phyloP scores from a whole-genome alignment of 2,113 vertebrate species.

The Melanotaenia duboulayi region DNA sequence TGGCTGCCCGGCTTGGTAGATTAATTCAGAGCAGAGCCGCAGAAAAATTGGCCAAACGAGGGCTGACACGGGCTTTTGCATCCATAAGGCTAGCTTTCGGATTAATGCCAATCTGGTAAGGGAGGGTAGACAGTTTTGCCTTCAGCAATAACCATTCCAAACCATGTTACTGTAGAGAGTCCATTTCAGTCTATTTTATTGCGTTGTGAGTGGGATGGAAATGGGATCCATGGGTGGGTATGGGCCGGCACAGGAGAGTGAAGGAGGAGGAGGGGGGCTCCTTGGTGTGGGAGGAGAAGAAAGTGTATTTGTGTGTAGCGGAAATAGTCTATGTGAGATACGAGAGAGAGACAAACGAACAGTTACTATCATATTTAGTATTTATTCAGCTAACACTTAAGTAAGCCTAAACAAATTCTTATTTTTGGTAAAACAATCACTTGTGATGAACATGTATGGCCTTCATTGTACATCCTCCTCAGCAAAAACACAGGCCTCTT shows the following conservation, averaged over 20 bases:
- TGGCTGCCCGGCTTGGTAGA: constrained; percentile 33
- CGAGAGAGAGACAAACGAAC: constrained; percentile 31
- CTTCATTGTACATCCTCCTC: background rate
- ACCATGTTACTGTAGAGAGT: constrained; percentile 23
- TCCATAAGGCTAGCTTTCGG: constrained; percentile 57
- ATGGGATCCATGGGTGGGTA: constrained; percentile 47
- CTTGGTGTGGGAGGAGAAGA: background rate
- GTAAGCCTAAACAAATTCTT: background rate
- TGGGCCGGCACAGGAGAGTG: constrained; percentile 34
- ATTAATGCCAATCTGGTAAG: constrained; percentile 74
- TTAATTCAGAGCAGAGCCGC: constrained; percentile 53
- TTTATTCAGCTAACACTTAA: constrained; percentile 14
- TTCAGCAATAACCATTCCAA: constrained; percentile 31
- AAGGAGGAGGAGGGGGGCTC: constrained; percentile 20
- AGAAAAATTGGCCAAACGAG: constrained; percentile 74
- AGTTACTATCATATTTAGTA: constrained; percentile 12
- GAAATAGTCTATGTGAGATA: constrained; percentile 2
- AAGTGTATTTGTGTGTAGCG: constrained; percentile 10
- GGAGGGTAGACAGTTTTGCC: constrained; percentile 25
- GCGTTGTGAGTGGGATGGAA: constrained; percentile 42
- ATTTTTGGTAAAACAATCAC: background rate
- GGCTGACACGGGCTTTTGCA: constrained; percentile 57
- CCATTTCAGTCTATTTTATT: constrained; percentile 6
- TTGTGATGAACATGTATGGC: background rate
- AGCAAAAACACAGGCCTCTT: background rate